These are phyloP conservation scores for Luperina testacea DNA, from an alignment of 2,888 invertebrate species.

Conservation along the genomic window DNA sequence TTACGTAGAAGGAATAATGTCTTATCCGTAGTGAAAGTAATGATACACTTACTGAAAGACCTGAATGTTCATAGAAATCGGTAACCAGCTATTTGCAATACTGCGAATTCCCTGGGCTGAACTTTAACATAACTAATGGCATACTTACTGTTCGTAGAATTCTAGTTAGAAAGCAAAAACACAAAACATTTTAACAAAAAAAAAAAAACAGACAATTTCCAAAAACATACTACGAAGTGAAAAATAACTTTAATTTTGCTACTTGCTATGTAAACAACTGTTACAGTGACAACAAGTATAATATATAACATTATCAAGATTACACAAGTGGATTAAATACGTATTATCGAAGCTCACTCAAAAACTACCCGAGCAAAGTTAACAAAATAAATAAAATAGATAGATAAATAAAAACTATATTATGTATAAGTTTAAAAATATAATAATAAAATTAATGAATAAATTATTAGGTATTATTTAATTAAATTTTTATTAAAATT, in stretches of 20 bases:
- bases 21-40: slow-evolving; percentile 12
- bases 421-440: too few relatives aligned
- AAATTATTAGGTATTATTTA: too few relatives aligned
- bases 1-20: neutral
- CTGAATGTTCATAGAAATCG: slow-evolving; percentile 18
- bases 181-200: neutral
- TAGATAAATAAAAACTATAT: too few relatives aligned
- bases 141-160: too few relatives aligned
- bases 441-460: too few relatives aligned
- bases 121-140: too few relatives aligned
- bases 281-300: neutral
- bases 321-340: neutral
- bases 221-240: neutral
- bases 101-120: neutral
- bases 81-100: slow-evolving; percentile 5
- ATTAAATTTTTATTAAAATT: too few relatives aligned
- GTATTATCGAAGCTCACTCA: neutral
- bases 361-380: neutral
- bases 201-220: too few relatives aligned
- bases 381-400: too few relatives aligned
- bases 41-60: neutral
- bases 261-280: neutral
- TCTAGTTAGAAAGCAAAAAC: neutral
- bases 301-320: neutral
- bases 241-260: neutral